phyloP scores from a whole-genome alignment of 1,140 invertebrate genomes.

The Trichonephila clavata region DNA sequence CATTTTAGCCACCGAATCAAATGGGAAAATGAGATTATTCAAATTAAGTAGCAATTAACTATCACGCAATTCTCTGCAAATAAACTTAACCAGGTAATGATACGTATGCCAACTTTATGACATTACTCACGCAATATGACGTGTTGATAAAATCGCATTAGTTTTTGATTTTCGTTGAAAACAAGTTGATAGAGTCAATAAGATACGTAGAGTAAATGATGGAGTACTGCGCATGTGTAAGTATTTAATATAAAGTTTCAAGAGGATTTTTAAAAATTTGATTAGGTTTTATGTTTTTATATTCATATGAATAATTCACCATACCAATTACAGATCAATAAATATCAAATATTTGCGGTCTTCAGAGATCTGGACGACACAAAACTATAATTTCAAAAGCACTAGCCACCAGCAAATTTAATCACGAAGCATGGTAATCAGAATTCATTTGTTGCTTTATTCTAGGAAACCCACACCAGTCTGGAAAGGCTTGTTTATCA shows the following conservation, averaged over 20 bases:
- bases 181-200: not conserved
- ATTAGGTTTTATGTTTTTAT: no score
- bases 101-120: not conserved
- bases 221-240: not conserved
- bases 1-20: not conserved
- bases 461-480: no score
- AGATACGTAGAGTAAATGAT: not conserved
- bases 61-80: not conserved
- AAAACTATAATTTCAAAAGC: no score
- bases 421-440: no score
- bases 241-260: not conserved
- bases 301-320: no score
- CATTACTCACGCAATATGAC: not conserved
- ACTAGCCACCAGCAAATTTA: no score
- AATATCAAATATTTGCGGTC: no score
- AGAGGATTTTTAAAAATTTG: no score
- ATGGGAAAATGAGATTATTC: constrained; percentile 7
- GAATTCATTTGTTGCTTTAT: no score
- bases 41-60: constrained; percentile 37
- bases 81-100: not conserved
- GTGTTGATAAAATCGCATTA: not conserved
- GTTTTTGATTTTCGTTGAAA: not conserved
- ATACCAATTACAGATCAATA: no score
- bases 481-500: no score
- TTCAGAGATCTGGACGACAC: no score